phyloP scores from a whole-genome alignment of 2,888 invertebrate genomes.

The Trichacis sp. region DNA sequence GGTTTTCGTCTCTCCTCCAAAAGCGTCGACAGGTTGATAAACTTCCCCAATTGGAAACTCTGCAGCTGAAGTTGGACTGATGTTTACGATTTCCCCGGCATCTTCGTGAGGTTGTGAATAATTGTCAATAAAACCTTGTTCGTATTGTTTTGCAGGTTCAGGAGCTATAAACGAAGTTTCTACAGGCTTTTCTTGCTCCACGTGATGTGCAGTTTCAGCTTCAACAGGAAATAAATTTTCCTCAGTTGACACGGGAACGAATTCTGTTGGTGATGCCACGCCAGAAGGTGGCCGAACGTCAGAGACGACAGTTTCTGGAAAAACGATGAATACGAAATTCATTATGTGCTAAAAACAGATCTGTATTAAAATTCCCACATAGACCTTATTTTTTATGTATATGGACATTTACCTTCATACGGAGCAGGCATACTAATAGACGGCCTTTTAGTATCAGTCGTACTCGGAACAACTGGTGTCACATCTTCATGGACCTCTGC shows the following conservation, averaged over 20 bases:
- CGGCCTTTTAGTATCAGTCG: constrained; percentile 45
- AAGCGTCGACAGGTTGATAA: constrained; percentile 52
- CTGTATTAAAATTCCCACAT: not conserved
- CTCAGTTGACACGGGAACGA: constrained; percentile 1
- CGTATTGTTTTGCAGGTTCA: not conserved
- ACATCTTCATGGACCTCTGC: constrained; percentile 40
- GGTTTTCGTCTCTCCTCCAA: constrained; percentile 52
- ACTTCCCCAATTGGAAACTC: constrained; percentile 53
- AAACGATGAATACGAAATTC: constrained; percentile 5
- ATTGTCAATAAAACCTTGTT: constrained; percentile 17
- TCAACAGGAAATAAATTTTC: not conserved
- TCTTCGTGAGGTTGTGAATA: constrained; percentile 18
- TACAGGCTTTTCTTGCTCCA: not conserved
- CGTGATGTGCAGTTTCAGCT: constrained; percentile 7
- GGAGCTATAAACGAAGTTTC: constrained; percentile 1
- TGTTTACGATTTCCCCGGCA: constrained; percentile 35
- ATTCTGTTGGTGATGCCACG: constrained; percentile 4
- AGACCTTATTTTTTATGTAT: not conserved
- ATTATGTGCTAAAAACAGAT: not conserved
- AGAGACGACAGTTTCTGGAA: constrained; percentile 17
- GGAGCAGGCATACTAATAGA: constrained; percentile 45
- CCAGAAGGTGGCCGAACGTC: constrained; percentile 22
- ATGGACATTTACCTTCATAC: constrained; percentile 31
- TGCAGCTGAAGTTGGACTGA: constrained; percentile 52
- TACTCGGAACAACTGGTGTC: constrained; percentile 37